Percentiles rank a stretch among this genome's conserved stretches.
Conservation (phyloP, 2,888 invertebrate genomes). For the Ganaspis brasiliensis region DNA sequence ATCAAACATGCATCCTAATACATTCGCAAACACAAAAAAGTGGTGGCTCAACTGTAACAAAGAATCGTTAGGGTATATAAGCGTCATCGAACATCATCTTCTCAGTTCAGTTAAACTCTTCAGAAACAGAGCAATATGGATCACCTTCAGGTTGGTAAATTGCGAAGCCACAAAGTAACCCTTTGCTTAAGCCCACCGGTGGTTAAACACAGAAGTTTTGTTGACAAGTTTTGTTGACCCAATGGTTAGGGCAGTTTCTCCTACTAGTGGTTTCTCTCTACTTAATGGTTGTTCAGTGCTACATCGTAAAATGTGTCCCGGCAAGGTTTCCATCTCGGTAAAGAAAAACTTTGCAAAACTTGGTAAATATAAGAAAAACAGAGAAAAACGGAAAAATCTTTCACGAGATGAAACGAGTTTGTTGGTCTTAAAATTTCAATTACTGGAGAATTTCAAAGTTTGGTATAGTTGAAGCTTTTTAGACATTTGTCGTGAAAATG, state of each 20-base stretch:
- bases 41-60: slow-evolving; percentile 77
- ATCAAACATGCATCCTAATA: slow-evolving; percentile 65
- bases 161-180: slow-evolving; percentile 19
- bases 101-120: slow-evolving; percentile 75
- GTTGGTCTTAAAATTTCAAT: no score
- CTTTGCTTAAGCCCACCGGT: background rate
- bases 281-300: slow-evolving; percentile 11
- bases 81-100: slow-evolving; percentile 72
- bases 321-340: background rate
- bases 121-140: slow-evolving; percentile 75
- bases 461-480: no score
- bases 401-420: no score
- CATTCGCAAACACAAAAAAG: slow-evolving; percentile 66
- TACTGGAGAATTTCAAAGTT: no score
- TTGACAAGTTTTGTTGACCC: slow-evolving; percentile 23
- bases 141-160: slow-evolving; percentile 72
- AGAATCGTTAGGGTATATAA: slow-evolving; percentile 76
- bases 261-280: slow-evolving; percentile 27
- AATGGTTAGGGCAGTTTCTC: slow-evolving; percentile 9
- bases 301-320: slow-evolving; percentile 13
- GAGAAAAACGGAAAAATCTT: no score
- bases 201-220: slow-evolving; percentile 23
- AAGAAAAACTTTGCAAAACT: background rate
- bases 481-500: no score
- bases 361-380: no score